These are phyloP conservation scores for Manacus vitellinus DNA, from an alignment of 2,113 vertebrate species.

Conservation along the genomic window DNA sequence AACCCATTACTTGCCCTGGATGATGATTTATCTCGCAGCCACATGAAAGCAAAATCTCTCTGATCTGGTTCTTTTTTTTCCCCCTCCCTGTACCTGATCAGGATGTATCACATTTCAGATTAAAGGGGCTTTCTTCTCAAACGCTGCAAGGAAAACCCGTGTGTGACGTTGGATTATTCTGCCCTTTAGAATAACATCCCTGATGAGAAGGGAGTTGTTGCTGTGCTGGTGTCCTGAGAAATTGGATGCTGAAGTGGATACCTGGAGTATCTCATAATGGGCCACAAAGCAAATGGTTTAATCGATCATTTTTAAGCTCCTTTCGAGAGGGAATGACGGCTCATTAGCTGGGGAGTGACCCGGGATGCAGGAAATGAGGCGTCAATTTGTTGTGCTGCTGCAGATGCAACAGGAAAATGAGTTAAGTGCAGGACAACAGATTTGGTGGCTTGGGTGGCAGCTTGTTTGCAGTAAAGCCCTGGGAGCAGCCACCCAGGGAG, in stretches of 20 bases:
- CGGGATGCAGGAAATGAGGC: background rate
- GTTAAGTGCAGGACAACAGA: background rate
- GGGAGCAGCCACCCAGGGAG: background rate
- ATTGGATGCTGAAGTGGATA: background rate
- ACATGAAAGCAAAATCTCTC: conserved; percentile 28
- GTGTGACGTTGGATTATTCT: background rate
- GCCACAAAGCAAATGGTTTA: background rate
- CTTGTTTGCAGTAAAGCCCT: background rate
- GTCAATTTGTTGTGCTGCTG: background rate
- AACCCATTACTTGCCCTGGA: background rate
- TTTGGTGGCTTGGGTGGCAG: background rate
- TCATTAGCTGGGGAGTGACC: background rate
- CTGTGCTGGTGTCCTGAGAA: background rate
- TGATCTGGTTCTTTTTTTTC: background rate
- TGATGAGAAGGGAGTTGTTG: background rate
- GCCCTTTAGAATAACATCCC: background rate
- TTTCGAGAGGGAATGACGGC: background rate
- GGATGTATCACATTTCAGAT: background rate
- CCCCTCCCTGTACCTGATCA: background rate
- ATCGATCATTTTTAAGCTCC: background rate
- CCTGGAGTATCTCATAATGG: background rate
- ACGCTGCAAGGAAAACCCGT: background rate
- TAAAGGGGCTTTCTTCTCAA: background rate
- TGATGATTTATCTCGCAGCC: background rate
- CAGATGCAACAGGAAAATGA: background rate